Evolutionary conservation across 2,113 vertebrate genomes (phyloP), one percentile per base, ranked within the genome.

Genomic region (Pachyramphus minor): DNA sequence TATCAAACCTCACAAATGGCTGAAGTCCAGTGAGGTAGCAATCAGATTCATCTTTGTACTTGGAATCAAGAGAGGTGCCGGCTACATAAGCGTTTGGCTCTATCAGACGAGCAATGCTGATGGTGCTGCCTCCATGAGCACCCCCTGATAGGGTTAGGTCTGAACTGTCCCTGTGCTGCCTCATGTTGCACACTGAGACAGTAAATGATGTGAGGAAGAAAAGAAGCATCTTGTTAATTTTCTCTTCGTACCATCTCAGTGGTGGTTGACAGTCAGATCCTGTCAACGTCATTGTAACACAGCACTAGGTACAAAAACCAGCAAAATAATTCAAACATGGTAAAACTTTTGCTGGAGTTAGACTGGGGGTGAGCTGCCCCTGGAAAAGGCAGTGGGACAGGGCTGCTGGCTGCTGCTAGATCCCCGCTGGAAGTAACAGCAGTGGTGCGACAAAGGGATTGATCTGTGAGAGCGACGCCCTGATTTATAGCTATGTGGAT

Each of bases 401-500:
- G 45, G 60, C 63, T 73, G 53, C 12, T 3, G 2, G 45, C 72
- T 83, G 68, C 59, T 66, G 56, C 78, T 44, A 37, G 59, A 42
- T 93, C 44, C 55, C 27, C 3, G 7, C 75, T 39, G n/a, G 49
- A 84, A 76, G 35, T 33, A 15, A 91, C 3, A 3, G 62, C 53
- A 77, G 44, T 0, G 8, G n/a, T 12, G 21, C 0, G 2, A 84
- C 80, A 55, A 74, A 77, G 53, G 2, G 5, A 89, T 75, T 69
- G 87, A 64, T 86, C 75, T 69, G 49, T 0, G 0, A 78, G 59
- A 86, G 35, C 0, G 0, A 53, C 71, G 75, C 37, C 45, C 53
- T 96, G 76, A 91, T 91, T 91, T 92, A 94, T 59, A 45, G 47
- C 55, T 69, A 59, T 44, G 69, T 41, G 74, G 71, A 78, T 83